Evolutionary conservation across 1,140 invertebrate genomes (phyloP), one percentile per base, ranked within the genome.

Genomic region (Zaprionus ghesquierei): DNA sequence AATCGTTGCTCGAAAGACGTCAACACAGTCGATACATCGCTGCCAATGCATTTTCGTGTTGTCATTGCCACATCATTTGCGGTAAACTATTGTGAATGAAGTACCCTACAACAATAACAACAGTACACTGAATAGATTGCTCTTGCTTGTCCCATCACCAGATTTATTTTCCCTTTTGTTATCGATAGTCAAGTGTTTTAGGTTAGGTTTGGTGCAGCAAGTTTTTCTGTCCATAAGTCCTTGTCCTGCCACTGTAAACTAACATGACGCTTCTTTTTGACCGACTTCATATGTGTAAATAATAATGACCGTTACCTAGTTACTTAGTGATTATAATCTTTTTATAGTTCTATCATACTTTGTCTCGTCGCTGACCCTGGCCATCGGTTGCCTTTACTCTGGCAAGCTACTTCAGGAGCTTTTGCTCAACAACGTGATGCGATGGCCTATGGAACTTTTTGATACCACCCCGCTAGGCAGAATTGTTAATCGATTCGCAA

Each of bases 391-490:
- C 70, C 81, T 92, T 4, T 75, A 69, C 46, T 86, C 89, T 46
- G 69, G 92, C 50, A 82, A 79, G 68, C n/a, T 22, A 33, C 92
- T 96, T 76, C 96, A 96, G 91, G 81, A 92, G 61, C 74, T 58
- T 56, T 92, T 97, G 62, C 93, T 97, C 49, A 79, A 86, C 56
- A 94, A 94, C 86, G 92, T 96, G 71, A 89, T 97, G 70, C 93
- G 92, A 64, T 94, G 94, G 90, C 94, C 96, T 31, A 95, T 96
- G 93, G 93, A 93, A 65, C 95, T 97, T 92, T 97, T 97, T 92
- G 96, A 97, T 92, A 94, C 93, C 54, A 96, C 95, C 74, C 96
- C 96, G n/a, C 89, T 94, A 72, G 96, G 96, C 78, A 93, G 96
- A 84, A 94, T 97, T 73, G 92, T 97, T 65, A 96, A 95, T 92